phyloP scores from a whole-genome alignment of 2,888 invertebrate genomes.

The Orchestes rusci region DNA sequence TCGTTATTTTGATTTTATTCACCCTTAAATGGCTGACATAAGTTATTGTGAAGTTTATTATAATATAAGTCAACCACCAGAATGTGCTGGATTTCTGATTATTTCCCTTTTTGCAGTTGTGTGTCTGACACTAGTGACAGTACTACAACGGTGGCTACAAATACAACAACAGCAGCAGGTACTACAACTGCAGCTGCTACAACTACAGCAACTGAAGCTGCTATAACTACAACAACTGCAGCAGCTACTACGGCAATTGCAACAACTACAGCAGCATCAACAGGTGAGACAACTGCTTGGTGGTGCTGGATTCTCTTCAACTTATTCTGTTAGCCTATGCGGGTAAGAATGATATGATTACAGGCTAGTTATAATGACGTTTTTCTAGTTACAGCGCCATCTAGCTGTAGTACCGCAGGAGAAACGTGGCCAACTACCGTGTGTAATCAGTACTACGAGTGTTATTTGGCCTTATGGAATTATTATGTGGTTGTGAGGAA shows the following conservation, averaged over 20 bases:
- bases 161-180: conserved; percentile 6
- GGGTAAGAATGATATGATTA: not conserved
- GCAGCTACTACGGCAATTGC: conserved; percentile 2
- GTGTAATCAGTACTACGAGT: conserved; percentile 23
- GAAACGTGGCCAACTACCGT: conserved; percentile 15
- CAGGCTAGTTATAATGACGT: conserved; percentile 5
- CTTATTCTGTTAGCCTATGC: not conserved
- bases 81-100: not conserved
- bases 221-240: not conserved
- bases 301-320: conserved; percentile 2
- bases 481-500: conserved; percentile 19
- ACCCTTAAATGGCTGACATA: no score
- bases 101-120: conserved; percentile 4
- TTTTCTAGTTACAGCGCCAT: conserved; percentile 8
- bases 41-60: no score
- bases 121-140: no score
- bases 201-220: not conserved
- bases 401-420: conserved; percentile 9
- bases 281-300: conserved; percentile 10
- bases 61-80: not conserved
- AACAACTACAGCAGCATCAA: conserved; percentile 7
- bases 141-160: no score
- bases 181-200: not conserved
- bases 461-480: conserved; percentile 22
- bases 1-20: no score